phyloP scores from a whole-genome alignment of 2,113 vertebrate genomes.

The Saiga tatarica region DNA sequence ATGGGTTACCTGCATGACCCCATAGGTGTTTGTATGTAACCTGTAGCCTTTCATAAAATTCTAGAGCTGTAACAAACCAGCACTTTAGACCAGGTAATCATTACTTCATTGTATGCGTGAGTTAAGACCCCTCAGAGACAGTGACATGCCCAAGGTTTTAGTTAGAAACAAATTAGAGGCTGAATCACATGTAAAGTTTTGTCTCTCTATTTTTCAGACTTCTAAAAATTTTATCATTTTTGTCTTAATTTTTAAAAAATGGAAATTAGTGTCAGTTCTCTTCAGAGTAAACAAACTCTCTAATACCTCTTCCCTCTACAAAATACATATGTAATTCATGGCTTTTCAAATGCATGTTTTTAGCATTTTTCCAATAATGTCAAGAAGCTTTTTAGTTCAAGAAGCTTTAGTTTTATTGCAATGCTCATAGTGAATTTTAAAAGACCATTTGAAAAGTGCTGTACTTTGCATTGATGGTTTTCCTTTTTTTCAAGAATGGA shows the following conservation, averaged over 20 bases:
- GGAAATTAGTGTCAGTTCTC: neutral
- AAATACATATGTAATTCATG: neutral
- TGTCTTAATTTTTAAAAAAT: conserved; percentile 22
- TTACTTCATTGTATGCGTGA: neutral
- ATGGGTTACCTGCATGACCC: neutral
- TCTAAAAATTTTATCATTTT: neutral
- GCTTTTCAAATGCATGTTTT: neutral
- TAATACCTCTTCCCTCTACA: neutral
- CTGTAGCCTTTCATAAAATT: neutral
- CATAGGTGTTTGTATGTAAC: neutral
- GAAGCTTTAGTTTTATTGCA: neutral
- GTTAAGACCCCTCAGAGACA: neutral
- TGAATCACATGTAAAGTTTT: neutral
- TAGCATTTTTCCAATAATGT: neutral
- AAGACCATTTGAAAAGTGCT: neutral
- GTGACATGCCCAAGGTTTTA: neutral
- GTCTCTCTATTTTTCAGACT: neutral
- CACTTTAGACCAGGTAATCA: neutral
- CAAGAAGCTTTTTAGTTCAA: neutral
- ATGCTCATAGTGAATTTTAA: neutral
- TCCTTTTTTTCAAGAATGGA: neutral
- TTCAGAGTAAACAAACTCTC: neutral
- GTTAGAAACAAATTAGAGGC: neutral
- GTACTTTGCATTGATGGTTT: neutral
- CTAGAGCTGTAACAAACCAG: neutral